Percentiles rank a stretch among this genome's conserved stretches.
Evolutionary conservation across 2,797 vertebrate genomes (phyloP).

Genomic region (Malurus splendens): DNA sequence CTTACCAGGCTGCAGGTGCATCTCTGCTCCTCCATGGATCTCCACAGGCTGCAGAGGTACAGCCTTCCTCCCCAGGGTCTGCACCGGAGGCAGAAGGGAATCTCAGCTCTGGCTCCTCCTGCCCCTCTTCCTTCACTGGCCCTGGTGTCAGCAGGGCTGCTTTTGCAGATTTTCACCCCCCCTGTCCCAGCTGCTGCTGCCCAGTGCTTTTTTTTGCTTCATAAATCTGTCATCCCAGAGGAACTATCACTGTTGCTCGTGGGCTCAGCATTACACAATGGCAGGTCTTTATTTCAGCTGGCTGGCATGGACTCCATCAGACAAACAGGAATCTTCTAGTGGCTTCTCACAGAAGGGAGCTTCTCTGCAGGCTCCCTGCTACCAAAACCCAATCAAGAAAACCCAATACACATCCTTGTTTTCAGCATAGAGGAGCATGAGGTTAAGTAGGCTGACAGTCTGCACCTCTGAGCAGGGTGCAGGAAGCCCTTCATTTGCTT

Average conservation of each 20-base stretch:
- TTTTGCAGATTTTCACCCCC: neutral
- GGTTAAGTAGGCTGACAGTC: neutral
- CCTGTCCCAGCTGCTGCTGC: neutral
- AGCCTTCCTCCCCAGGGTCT: neutral
- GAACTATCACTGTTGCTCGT: neutral
- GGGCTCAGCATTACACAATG: neutral
- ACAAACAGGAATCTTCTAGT: neutral
- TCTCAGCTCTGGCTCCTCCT: neutral
- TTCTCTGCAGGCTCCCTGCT: neutral
- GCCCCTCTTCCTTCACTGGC: neutral
- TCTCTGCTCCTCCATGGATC: neutral
- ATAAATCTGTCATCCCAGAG: neutral
- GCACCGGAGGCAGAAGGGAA: neutral
- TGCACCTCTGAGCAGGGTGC: neutral
- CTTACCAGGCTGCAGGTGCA: neutral
- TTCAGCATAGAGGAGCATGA: neutral
- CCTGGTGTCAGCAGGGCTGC: neutral
- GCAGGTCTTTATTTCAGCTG: neutral
- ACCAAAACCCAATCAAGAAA: neutral
- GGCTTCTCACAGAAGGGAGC: neutral
- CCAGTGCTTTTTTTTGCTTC: fast-evolving
- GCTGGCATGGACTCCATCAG: neutral
- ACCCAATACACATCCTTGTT: neutral
- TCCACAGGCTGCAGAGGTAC: neutral
- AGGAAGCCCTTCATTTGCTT: neutral